Base-by-base conservation (phyloP, 2,797 vertebrate species). In the Lemur catta region DNA sequence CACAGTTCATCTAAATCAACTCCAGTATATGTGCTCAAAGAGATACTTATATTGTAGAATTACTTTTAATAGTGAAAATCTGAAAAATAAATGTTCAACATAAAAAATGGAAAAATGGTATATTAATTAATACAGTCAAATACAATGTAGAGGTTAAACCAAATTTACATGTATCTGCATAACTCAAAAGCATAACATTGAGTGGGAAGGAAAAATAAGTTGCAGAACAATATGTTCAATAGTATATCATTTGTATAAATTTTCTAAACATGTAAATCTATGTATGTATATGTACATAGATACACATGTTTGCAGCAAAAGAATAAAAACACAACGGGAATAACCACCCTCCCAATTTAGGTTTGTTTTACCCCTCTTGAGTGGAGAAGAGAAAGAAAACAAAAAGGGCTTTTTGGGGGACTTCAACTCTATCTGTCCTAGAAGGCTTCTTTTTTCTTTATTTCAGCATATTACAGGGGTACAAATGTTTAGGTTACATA, bases 261-360 rank as follows among this genome's bases (percentile, higher is more conserved):
- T 72, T 92, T 96, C 85, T 69, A 91, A 95, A 96, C 38, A 96
- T 69, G 30, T 17, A 95, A 38, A 89, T 59, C 33, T 95, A 55
- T 79, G 26, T 48, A 57, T 57, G 55, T 67, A 38, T 5, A 11
- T 52, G 18, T 61, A 92, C 89, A 91, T 6, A 96, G 38, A 52
- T 80, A 87, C n/a, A 89, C 43, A 90, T 35, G 18, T 43, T 87
- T 80, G 7, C 30, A 84, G 48, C 33, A 90, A 93, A 97, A 89
- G 38, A 71, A 87, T 72, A 80, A 97, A 80, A 91, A 76, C 67
- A 88, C 63, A 75, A 63, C 74, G 55, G 43, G 55, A 92, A 78
- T 84, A 28, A 72, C 72, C 80, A 74, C 41, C 38, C 46, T 52
- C 65, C 65, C 76, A 92, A 93, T 84, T 94, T 89, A 91, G 71